Conservation (phyloP, 2,113 vertebrate genomes). For the Alectura lathami region DNA sequence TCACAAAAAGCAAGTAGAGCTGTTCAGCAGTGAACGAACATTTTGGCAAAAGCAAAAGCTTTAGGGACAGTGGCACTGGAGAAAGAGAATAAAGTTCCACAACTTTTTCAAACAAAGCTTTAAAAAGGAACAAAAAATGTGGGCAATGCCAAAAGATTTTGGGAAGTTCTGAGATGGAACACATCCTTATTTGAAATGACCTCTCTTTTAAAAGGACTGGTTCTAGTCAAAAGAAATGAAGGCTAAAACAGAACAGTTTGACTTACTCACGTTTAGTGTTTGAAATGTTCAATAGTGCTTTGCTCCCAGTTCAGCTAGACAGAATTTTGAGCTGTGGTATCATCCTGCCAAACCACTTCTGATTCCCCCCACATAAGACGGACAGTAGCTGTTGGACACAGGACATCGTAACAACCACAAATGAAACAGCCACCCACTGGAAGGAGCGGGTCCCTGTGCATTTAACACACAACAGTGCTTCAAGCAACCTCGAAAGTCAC, state of each 20-base stretch:
- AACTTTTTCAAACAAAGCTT: background rate
- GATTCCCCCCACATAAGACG: background rate
- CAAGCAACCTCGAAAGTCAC: conserved; percentile 67
- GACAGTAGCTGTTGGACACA: background rate
- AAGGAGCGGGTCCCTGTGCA: background rate
- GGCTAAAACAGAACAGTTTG: background rate
- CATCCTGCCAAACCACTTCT: background rate
- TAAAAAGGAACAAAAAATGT: background rate
- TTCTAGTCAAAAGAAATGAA: background rate
- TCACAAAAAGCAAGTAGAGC: background rate
- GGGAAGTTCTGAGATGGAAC: background rate
- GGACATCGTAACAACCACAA: background rate
- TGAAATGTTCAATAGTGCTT: background rate
- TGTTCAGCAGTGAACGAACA: fast-evolving
- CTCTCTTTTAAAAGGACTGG: background rate
- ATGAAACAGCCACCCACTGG: background rate
- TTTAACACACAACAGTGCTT: conserved; percentile 72
- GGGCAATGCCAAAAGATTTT: background rate
- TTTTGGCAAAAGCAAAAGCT: background rate
- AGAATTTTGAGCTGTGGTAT: background rate
- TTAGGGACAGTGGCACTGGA: fast-evolving
- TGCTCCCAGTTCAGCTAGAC: background rate
- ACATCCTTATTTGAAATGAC: background rate
- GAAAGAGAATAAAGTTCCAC: background rate
- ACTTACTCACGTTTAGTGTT: background rate